Evolutionary conservation across 2,113 vertebrate genomes (phyloP), one percentile per base, ranked within the genome.

Genomic region (Cyprinus carpio): DNA sequence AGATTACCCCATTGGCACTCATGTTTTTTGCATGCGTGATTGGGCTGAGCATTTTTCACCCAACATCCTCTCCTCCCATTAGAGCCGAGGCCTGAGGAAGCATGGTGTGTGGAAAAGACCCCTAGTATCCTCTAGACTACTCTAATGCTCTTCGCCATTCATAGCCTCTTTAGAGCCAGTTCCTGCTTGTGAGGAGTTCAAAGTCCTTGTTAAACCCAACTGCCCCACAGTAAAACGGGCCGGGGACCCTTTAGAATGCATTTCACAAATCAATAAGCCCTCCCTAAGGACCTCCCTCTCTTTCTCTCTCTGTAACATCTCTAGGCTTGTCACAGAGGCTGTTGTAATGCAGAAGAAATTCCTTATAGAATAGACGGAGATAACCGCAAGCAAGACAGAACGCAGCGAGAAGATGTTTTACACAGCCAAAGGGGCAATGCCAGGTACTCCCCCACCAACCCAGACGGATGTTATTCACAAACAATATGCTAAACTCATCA

Each of bases 321-420:
- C 60, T 87, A 81, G 90, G 89, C 86, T 86, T 87, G 83, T 85
- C 85, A 87, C 82, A 89, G 65, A 92, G 85, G 90, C 75, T 75
- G 82, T 86, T 89, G 82, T 83, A 86, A 88, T 86, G 86, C 82
- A 46, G 84, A 82, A 89, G 83, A 86, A 88, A 89, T 89, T 90
- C 87, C 91, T 92, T 93, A 87, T 91, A 89, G 91, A 92, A 93
- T 92, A 90, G 85, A 92, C 88, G 88, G 91, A 58, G 87, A 90
- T 93, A 89, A 93, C 93, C 93, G 84, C 79, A 58, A 91, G 93
- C 92, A 88, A 93, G 92, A 90, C 92, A 92, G 92, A 90, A 92
- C 87, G 80, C 91, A 93, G 92, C 92, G 93, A 94, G 93, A 92
- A 86, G 91, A 91, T 93, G 91, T 91, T 95, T 95, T 93, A 93